phyloP scores from a whole-genome alignment of 2,797 vertebrate species.

The Pipistrellus pygmaeus region DNA sequence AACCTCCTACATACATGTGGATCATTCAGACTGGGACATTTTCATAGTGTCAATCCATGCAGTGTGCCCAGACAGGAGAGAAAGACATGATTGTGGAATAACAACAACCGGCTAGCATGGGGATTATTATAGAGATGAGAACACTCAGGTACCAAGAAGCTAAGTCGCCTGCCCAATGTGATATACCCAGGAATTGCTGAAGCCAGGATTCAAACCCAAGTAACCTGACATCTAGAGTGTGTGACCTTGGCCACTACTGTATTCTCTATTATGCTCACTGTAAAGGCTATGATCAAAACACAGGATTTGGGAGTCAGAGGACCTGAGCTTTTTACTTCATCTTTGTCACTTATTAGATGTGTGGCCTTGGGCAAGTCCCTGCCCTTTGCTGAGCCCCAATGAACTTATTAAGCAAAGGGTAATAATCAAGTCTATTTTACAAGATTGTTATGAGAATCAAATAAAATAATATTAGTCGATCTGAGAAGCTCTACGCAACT shows the following conservation, averaged over 20 bases:
- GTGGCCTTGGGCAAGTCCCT: neutral
- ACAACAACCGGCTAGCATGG: neutral
- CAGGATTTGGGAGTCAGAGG: neutral
- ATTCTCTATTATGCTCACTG: neutral
- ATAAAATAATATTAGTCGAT: constrained; percentile 4
- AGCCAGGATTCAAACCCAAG: neutral
- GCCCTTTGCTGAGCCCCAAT: neutral
- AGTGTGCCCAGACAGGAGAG: neutral
- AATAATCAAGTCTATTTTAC: neutral
- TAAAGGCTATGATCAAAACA: neutral
- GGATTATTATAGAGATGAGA: neutral
- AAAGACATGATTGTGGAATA: neutral
- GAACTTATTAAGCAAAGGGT: constrained; percentile 22
- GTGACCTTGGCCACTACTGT: neutral
- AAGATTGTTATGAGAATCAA: constrained; percentile 30
- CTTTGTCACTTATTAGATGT: neutral
- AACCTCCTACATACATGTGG: neutral
- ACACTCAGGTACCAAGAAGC: neutral
- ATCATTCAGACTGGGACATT: neutral
- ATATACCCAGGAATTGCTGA: neutral
- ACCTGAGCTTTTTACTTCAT: neutral
- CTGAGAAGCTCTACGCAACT: constrained; percentile 15
- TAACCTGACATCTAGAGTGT: neutral
- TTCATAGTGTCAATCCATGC: neutral
- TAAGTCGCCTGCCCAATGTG: neutral